Percentiles rank a stretch among this genome's conserved stretches.
Conservation (phyloP, 2,797 vertebrate species). For the Balearica regulorum region DNA sequence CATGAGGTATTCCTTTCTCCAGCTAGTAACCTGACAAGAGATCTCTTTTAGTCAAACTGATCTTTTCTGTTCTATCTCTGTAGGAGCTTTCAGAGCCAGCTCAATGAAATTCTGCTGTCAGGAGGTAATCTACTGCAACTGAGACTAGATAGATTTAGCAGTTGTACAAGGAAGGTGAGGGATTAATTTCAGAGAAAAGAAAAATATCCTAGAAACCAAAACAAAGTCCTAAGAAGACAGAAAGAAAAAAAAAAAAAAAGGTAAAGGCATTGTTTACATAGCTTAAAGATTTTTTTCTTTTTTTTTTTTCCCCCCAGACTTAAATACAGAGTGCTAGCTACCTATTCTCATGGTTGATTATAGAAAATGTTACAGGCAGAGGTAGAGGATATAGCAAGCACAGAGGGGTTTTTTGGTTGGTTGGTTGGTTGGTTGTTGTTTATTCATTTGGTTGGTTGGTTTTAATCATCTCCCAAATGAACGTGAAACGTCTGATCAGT, state of each 20-base stretch:
- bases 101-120: slow-evolving; percentile 11
- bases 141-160: not conserved
- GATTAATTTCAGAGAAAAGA: not conserved
- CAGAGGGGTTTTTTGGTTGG: accelerated
- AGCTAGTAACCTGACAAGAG: not conserved
- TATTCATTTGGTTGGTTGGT: not conserved
- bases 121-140: not conserved
- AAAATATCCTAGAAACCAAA: not conserved
- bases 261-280: not conserved
- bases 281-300: not conserved
- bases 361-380: not conserved
- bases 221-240: not conserved
- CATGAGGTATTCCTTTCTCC: not conserved
- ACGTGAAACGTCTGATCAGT: not conserved
- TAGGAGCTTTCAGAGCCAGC: not conserved
- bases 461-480: not conserved
- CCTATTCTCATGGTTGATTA: not conserved
- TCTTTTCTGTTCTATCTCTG: not conserved
- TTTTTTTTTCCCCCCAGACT: not conserved
- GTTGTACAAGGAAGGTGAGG: not conserved
- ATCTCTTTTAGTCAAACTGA: not conserved
- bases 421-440: not conserved
- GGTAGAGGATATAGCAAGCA: not conserved
- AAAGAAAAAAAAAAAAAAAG: too few relatives aligned
- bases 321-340: not conserved